Conservation (phyloP, 2,797 vertebrate genomes). For the Lutjanus campechanus region DNA sequence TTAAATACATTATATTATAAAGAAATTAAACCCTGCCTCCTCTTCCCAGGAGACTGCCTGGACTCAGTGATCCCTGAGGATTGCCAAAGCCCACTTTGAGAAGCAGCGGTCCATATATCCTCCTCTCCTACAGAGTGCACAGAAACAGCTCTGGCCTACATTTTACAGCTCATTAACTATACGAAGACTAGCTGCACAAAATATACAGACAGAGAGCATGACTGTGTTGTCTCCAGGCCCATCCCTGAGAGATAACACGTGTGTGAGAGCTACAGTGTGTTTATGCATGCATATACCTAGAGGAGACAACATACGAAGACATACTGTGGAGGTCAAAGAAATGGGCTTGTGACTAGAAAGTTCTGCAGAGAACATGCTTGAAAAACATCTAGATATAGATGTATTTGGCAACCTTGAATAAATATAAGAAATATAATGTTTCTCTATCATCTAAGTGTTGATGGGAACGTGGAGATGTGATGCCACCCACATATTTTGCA, state of each 20-base stretch:
- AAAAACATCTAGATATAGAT: neutral
- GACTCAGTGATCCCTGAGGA: slow-evolving; percentile 43
- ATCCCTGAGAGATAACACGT: slow-evolving; percentile 29
- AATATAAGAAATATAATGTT: neutral
- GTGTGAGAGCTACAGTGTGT: slow-evolving; percentile 18
- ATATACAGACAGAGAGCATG: slow-evolving; percentile 63
- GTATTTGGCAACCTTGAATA: neutral
- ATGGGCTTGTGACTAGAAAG: neutral
- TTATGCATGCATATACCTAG: slow-evolving; percentile 16
- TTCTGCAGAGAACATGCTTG: neutral
- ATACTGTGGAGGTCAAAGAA: slow-evolving; percentile 4
- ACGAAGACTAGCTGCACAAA: slow-evolving; percentile 69
- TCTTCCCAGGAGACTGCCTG: neutral
- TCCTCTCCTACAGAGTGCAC: slow-evolving; percentile 40
- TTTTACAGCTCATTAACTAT: slow-evolving; percentile 79
- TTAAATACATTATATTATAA: slow-evolving; percentile 34
- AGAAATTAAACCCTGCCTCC: slow-evolving; percentile 41
- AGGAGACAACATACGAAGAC: slow-evolving; percentile 8
- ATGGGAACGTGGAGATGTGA: neutral
- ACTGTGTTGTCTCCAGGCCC: slow-evolving; percentile 57
- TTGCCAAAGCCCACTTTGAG: slow-evolving; percentile 29
- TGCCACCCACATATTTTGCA: neutral
- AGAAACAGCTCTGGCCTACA: slow-evolving; percentile 74
- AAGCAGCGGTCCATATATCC: slow-evolving; percentile 55
- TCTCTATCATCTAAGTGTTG: neutral